Conservation (phyloP, 2,797 vertebrate genomes). For the Tragelaphus oryx region DNA sequence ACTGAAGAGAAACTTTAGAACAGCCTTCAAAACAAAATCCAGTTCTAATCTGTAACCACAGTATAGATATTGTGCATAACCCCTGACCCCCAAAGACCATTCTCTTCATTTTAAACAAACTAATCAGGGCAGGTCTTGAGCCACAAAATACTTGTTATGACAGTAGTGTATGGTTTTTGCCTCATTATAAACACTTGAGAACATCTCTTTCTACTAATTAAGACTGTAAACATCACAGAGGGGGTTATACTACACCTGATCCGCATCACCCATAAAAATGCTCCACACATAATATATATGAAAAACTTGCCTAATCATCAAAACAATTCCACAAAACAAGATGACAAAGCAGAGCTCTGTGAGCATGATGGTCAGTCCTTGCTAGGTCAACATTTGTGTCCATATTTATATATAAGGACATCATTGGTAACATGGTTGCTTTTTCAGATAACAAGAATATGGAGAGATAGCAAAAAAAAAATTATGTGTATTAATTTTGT, state of each 20-base stretch:
- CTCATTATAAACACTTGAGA: background rate
- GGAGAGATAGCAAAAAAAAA: background rate
- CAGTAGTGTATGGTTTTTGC: background rate
- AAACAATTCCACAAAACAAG: background rate
- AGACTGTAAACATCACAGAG: background rate
- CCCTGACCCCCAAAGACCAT: background rate
- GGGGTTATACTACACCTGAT: background rate
- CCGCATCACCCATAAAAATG: background rate
- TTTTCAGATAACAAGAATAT: background rate
- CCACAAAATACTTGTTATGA: background rate
- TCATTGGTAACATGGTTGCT: background rate
- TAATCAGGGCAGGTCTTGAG: background rate
- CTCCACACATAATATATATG: background rate
- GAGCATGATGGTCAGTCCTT: background rate
- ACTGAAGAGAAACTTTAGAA: background rate
- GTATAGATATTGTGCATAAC: background rate
- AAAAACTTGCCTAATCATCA: background rate
- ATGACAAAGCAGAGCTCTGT: background rate
- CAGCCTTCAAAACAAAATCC: background rate
- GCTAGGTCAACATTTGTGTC: background rate
- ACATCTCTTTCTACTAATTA: background rate
- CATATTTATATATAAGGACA: background rate
- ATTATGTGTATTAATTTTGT: background rate
- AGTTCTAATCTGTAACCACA: conserved; percentile 23
- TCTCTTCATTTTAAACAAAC: background rate